A percentile compares a stretch with the other conserved stretches of the same genome.
Evolutionary conservation across 2,888 invertebrate genomes (phyloP).

Genomic region (Diarsia mendica): DNA sequence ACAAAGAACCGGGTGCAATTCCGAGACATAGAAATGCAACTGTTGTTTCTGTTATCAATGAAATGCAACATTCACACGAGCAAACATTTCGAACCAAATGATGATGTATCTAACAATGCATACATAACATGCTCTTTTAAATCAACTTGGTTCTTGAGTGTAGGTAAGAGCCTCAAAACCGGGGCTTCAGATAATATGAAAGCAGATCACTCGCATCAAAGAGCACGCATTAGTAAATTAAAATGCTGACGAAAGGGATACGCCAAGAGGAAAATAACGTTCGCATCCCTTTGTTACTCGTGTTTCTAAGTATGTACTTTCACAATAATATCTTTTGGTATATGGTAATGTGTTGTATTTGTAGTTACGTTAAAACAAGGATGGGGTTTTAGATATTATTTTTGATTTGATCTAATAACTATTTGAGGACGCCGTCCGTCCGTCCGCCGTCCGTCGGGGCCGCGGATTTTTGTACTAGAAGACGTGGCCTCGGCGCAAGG

Average conservation of each 20-base stretch:
- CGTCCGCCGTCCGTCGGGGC: no score
- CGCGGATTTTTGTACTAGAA: no score
- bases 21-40: no score
- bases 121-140: slow-evolving; percentile 3
- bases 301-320: slow-evolving; percentile 13
- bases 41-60: no score
- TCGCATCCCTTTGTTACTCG: slow-evolving; percentile 35
- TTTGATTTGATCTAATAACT: no score
- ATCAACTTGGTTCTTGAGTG: slow-evolving; percentile 7
- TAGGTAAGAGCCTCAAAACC: slow-evolving; percentile 19
- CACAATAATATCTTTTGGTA: background rate
- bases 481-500: no score
- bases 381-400: background rate
- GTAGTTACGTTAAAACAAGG: background rate
- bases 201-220: slow-evolving; percentile 49
- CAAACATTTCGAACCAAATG: background rate
- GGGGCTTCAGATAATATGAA: slow-evolving; percentile 26
- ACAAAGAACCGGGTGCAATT: no score
- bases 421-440: no score
- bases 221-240: slow-evolving; percentile 59
- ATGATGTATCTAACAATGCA: background rate
- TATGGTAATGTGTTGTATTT: background rate
- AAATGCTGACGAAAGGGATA: slow-evolving; percentile 43
- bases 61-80: background rate
- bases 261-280: slow-evolving; percentile 40